phyloP scores from a whole-genome alignment of 2,797 vertebrate species.

The Aselliscus stoliczkanus region DNA sequence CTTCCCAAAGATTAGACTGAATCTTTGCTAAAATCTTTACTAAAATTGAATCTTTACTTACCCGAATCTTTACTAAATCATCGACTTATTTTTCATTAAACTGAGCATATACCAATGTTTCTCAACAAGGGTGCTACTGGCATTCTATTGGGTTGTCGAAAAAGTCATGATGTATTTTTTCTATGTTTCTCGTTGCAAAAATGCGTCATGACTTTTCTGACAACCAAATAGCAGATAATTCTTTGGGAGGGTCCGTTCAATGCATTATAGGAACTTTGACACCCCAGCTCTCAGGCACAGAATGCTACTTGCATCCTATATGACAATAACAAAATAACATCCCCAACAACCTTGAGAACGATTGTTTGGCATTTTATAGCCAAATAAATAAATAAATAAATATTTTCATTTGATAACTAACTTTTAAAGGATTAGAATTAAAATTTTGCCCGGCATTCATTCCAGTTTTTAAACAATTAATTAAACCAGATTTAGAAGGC shows the following conservation, averaged over 20 bases:
- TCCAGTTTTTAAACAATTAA: constrained; percentile 3
- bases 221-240: not conserved
- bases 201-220: too few species aligned
- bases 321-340: not conserved
- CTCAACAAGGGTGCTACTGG: not conserved
- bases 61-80: not conserved
- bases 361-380: not conserved
- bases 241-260: not conserved
- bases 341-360: not conserved
- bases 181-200: too few species aligned
- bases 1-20: not conserved
- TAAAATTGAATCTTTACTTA: not conserved
- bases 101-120: not conserved
- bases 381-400: not conserved
- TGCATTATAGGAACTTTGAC: not conserved
- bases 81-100: not conserved
- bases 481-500: not conserved
- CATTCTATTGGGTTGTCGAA: too few species aligned
- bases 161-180: too few species aligned
- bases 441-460: not conserved
- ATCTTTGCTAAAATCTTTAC: not conserved
- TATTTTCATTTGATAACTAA: not conserved
- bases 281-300: not conserved
- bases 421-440: not conserved
- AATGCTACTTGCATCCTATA: not conserved